A percentile compares a stretch with the other conserved stretches of the same genome.
phyloP scores from a whole-genome alignment of 2,888 invertebrate genomes.

The Mallateleia sp. region DNA sequence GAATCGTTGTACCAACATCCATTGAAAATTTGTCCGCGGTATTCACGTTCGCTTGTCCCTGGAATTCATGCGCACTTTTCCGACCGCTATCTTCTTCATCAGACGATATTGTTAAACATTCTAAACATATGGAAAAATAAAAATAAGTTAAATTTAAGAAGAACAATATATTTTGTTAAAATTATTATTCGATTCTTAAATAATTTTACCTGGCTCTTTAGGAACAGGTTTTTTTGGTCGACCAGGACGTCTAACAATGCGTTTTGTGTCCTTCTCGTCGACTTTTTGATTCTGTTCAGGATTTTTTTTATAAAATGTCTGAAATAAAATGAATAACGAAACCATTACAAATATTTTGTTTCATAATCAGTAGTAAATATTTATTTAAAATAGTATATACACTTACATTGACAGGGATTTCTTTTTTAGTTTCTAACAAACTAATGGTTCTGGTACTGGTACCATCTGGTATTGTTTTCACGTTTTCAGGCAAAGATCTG shows the following conservation, averaged over 20 bases:
- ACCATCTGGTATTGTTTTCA: conserved; percentile 90
- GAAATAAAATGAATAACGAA: conserved; percentile 69
- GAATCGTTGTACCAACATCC: conserved; percentile 85
- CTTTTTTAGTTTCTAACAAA: conserved; percentile 77
- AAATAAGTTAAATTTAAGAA: too few relatives aligned
- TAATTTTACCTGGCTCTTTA: conserved; percentile 64
- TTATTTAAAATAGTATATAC: conserved; percentile 39
- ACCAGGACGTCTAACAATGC: conserved; percentile 28
- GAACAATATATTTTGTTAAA: neutral
- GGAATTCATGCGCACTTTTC: conserved; percentile 69
- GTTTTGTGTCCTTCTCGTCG: conserved; percentile 66
- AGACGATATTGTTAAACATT: conserved; percentile 89
- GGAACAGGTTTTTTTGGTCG: conserved; percentile 52
- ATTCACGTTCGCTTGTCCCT: conserved; percentile 67
- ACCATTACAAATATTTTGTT: conserved; percentile 4
- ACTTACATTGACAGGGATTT: conserved; percentile 79
- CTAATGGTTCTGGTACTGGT: conserved; percentile 53
- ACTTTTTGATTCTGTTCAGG: conserved; percentile 80
- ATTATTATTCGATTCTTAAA: neutral
- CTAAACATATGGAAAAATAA: conserved; percentile 80
- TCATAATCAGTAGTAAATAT: conserved; percentile 12
- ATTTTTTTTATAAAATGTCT: conserved; percentile 87
- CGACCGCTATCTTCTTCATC: conserved; percentile 88
- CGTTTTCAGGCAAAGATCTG: conserved; percentile 93
- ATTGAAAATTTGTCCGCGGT: conserved; percentile 69